Evolutionary conservation across 2,113 vertebrate species (phyloP), one percentile per base, ranked within the genome.

Genomic region (Gallinago undulata): DNA sequence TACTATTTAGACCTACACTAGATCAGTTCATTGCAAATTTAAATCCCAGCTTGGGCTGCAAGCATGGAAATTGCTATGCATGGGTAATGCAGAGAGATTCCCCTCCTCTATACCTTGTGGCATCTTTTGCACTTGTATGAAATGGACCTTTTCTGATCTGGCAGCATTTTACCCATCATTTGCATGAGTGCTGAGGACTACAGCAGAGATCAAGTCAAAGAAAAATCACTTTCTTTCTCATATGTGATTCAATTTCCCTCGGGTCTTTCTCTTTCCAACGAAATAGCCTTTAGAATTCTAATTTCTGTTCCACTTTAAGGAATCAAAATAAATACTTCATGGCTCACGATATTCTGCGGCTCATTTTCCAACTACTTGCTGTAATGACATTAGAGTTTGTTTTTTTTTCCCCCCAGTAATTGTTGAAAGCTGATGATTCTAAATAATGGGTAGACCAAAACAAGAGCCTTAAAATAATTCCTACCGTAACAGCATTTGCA

Each of bases 211-310:
- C 45, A 84, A 69, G 45, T 45, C 10, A 74, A 69, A 74, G 41
- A 76, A 88, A 51, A 66, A 70, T 47, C 33, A 53, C 41, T 79
- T 83, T 84, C 22, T 86, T 6, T 76, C 63, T 84, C 28, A 31
- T 57, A 43, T 19, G 11, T 59, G 55, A 77, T 84, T 62, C 51
- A 59, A 1, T 89, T 94, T 94, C 82, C 37, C 76, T 84, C 39
- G n/a, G 60, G 64, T 94, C 6, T 19, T 92, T 83, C 76, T 96
- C 6, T 3, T 80, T 94, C 76, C 81, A 56, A 60, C 48, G n/a
- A 70, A 84, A 90, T 51, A 80, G 30, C 63, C 62, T 92, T 74
- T 73, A 84, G 84, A 87, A 95, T 74, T 84, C 60, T 70, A 90
- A 63, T 66, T 92, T 90, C 41, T 89, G 9, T 73, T 93, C 47